phyloP scores from a whole-genome alignment of 2,797 vertebrate species.

The Hemitrygon akajei region DNA sequence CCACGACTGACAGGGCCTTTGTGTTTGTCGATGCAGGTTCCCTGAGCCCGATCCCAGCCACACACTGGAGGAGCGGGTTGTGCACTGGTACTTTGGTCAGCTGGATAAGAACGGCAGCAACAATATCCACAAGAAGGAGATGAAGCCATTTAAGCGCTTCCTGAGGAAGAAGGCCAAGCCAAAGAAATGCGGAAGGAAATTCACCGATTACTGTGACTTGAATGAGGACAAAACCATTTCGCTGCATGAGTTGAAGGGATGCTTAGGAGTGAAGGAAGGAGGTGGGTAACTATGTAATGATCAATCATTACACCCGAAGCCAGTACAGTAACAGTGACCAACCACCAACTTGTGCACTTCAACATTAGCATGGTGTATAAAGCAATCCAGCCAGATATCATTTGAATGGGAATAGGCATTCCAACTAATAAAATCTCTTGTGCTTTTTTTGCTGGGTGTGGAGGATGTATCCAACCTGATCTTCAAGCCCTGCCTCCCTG shows the following conservation, averaged over 20 bases:
- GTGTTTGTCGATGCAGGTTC: conserved; percentile 64
- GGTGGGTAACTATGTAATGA: conserved; percentile 50
- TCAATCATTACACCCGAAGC: neutral
- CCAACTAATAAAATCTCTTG: conserved; percentile 29
- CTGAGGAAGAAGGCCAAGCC: conserved; percentile 98
- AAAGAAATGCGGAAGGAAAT: conserved; percentile 91
- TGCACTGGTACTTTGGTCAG: conserved; percentile 95
- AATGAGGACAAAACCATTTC: conserved; percentile 94
- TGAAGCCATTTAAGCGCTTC: conserved; percentile 92
- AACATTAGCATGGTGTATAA: neutral
- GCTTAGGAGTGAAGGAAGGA: conserved; percentile 92
- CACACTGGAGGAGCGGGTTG: conserved; percentile 90
- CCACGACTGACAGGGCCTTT: neutral
- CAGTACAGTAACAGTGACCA: neutral
- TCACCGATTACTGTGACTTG: conserved; percentile 95
- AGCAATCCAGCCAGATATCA: neutral
- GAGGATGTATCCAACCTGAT: too few species aligned
- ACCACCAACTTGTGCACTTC: neutral
- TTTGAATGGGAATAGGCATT: conserved; percentile 6
- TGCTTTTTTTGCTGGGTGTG: too few species aligned
- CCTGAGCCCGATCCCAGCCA: conserved; percentile 93
- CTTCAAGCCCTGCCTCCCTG: too few species aligned
- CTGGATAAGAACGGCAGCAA: conserved; percentile 87
- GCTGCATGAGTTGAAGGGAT: conserved; percentile 88
- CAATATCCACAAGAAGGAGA: conserved; percentile 90